These are phyloP conservation scores for Chloroclysta siterata DNA, from an alignment of 2,888 invertebrate species.

Conservation along the genomic window DNA sequence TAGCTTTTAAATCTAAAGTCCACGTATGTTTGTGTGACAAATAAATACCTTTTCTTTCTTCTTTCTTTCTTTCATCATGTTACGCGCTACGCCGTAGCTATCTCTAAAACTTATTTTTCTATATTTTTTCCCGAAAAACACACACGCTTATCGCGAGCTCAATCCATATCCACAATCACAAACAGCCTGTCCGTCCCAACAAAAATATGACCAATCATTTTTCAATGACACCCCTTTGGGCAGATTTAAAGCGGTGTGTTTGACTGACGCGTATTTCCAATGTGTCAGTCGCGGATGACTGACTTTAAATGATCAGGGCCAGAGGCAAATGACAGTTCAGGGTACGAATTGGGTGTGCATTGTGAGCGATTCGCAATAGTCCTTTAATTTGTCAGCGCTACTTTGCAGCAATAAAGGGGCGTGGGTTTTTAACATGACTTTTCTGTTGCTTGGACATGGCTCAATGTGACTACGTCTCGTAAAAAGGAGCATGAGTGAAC, in stretches of 20 bases:
- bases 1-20: no score
- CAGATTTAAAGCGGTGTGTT: conserved; percentile 62
- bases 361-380: conserved; percentile 13
- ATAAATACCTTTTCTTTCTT: no score
- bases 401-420: background rate
- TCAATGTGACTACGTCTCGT: no score
- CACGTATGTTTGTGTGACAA: no score
- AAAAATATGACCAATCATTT: conserved; percentile 62
- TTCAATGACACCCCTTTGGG: conserved; percentile 67
- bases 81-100: background rate
- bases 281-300: conserved; percentile 68
- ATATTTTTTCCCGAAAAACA: background rate
- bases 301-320: conserved; percentile 62
- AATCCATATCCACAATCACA: conserved; percentile 20
- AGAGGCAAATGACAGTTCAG: conserved; percentile 50
- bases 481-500: no score
- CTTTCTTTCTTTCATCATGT: background rate
- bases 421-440: background rate
- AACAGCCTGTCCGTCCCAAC: conserved; percentile 30
- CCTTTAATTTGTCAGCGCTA: conserved; percentile 17
- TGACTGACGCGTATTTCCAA: conserved; percentile 65
- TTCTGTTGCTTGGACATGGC: background rate
- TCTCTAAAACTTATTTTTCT: background rate
- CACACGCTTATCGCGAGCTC: conserved; percentile 9
- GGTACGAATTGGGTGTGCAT: conserved; percentile 13